Evolutionary conservation across 2,797 vertebrate species (phyloP).

Genomic region (Acrossocheilus wenchowensis): DNA sequence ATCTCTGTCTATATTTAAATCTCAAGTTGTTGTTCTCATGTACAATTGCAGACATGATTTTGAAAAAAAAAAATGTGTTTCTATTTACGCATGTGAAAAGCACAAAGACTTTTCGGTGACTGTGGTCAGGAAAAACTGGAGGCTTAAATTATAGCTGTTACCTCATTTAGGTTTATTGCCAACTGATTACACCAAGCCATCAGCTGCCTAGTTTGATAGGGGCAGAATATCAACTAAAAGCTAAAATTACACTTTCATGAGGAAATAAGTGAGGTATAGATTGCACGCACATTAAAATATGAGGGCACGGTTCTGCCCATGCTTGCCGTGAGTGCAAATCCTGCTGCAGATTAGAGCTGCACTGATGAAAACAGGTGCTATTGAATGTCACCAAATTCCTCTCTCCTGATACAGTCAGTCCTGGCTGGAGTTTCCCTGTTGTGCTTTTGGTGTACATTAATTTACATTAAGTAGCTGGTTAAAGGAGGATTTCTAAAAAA

Average conservation of each 20-base stretch:
- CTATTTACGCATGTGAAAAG: constrained; percentile 68
- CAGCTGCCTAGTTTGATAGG: constrained; percentile 34
- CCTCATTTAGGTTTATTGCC: constrained; percentile 48
- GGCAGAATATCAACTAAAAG: constrained; percentile 50
- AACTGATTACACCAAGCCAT: constrained; percentile 53
- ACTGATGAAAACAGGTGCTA: constrained; percentile 53
- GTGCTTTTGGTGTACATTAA: constrained; percentile 25
- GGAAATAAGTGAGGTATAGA: constrained; percentile 14
- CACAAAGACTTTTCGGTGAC: constrained; percentile 34
- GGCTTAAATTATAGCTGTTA: constrained; percentile 55
- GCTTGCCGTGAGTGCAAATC: constrained; percentile 44
- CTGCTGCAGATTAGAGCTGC: constrained; percentile 40
- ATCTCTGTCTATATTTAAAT: constrained; percentile 30
- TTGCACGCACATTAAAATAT: constrained; percentile 32
- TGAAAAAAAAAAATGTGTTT: constrained; percentile 68
- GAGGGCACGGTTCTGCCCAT: constrained; percentile 38
- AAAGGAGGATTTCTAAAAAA: constrained; percentile 30
- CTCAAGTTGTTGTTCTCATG: constrained; percentile 47
- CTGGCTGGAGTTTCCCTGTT: constrained; percentile 53
- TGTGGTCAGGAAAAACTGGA: constrained; percentile 44
- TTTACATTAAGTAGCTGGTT: constrained; percentile 41
- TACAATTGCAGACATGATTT: constrained; percentile 57
- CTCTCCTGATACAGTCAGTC: constrained; percentile 47
- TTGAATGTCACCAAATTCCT: constrained; percentile 58
- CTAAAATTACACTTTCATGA: constrained; percentile 56